Evolutionary conservation across 2,888 invertebrate genomes (phyloP).

Genomic region (Ophonus ardosiacus): DNA sequence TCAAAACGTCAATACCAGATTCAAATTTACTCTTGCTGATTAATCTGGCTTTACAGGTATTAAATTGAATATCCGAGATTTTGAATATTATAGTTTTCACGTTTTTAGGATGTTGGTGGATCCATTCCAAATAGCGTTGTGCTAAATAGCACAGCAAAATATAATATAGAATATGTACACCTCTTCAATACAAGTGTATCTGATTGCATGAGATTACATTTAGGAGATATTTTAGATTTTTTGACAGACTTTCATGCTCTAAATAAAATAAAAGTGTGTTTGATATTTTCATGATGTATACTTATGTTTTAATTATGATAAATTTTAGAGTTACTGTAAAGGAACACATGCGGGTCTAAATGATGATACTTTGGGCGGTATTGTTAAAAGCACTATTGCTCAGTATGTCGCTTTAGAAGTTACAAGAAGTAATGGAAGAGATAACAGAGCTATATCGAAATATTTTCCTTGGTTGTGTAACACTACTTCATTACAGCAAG

Average conservation of each 20-base stretch:
- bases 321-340: slow-evolving; percentile 82
- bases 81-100: slow-evolving; percentile 37
- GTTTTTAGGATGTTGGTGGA: slow-evolving; percentile 87
- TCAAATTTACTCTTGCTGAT: slow-evolving; percentile 95
- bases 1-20: slow-evolving; percentile 96
- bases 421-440: slow-evolving; percentile 90
- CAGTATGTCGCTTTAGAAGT: slow-evolving; percentile 96
- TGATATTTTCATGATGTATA: neutral
- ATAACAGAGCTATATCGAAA: slow-evolving; percentile 87
- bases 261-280: slow-evolving; percentile 93
- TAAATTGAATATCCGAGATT: neutral
- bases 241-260: slow-evolving; percentile 97
- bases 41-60: slow-evolving; percentile 89
- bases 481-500: slow-evolving; percentile 88
- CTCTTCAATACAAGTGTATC: slow-evolving; percentile 90
- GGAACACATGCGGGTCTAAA: slow-evolving; percentile 84
- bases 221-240: slow-evolving; percentile 95
- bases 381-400: slow-evolving; percentile 96
- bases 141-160: slow-evolving; percentile 77
- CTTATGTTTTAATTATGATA: slow-evolving; percentile 66
- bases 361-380: slow-evolving; percentile 97
- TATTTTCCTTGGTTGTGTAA: slow-evolving; percentile 95
- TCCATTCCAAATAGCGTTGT: slow-evolving; percentile 87
- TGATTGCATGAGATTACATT: slow-evolving; percentile 95
- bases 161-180: slow-evolving; percentile 74